Evolutionary conservation across 2,888 invertebrate species (phyloP).

Genomic region (Baronia brevicornis): DNA sequence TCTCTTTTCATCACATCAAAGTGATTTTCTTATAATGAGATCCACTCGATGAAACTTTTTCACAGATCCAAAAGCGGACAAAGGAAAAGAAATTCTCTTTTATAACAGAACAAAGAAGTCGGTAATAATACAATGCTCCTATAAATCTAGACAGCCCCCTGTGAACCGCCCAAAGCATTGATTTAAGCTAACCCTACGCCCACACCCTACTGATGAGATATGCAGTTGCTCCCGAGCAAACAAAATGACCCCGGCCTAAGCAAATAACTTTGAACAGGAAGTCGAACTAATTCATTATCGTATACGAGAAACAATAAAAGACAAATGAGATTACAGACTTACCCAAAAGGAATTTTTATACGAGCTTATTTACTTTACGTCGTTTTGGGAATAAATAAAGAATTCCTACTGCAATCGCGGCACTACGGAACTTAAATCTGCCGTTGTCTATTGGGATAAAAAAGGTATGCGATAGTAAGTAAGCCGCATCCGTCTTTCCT

Average conservation of each 20-base stretch:
- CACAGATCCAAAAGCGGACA: constrained; percentile 23
- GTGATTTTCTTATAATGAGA: constrained; percentile 40
- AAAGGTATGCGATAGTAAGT: constrained; percentile 46
- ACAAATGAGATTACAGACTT: constrained; percentile 61
- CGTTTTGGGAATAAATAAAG: constrained; percentile 59
- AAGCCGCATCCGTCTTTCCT: constrained; percentile 31
- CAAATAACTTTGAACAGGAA: constrained; percentile 29
- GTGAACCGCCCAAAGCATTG: constrained; percentile 53
- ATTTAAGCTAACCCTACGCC: constrained; percentile 51
- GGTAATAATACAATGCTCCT: constrained; percentile 35
- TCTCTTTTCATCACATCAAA: constrained; percentile 55
- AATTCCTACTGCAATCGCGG: constrained; percentile 52
- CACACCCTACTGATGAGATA: constrained; percentile 41
- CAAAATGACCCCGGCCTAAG: constrained; percentile 50
- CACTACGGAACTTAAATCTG: constrained; percentile 50
- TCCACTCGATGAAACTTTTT: constrained; percentile 33
- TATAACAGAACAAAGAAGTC: constrained; percentile 28
- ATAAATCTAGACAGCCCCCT: constrained; percentile 59
- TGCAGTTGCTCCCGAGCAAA: constrained; percentile 54
- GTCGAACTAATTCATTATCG: constrained; percentile 38
- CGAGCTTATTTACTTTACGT: constrained; percentile 61
- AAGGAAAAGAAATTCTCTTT: constrained; percentile 26
- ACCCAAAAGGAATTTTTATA: constrained; percentile 63
- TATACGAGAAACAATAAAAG: constrained; percentile 59
- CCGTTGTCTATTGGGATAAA: constrained; percentile 62